Evolutionary conservation across 2,113 vertebrate genomes (phyloP), one percentile per base, ranked within the genome.

Genomic region (Acanthochromis polyacanthus): DNA sequence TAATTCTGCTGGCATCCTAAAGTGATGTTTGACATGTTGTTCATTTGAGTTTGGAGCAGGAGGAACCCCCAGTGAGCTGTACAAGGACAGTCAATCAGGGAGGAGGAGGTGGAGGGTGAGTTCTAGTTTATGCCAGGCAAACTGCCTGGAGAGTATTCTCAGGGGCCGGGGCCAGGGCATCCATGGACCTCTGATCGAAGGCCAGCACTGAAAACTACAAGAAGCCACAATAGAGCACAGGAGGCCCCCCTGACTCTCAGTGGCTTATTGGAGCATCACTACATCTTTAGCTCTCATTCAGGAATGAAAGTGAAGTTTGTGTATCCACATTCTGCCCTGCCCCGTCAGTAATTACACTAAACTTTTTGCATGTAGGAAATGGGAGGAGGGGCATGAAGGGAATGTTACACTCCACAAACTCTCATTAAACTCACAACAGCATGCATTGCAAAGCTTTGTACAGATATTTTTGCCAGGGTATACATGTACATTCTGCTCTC

Each of bases 81-180:
- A 58, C 80, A 85, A 82, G 81, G 62, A 68, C 60, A 59, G 84
- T 75, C 75, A 72, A 77, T 76, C 43, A 61, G 43, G 48, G 17
- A 82, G 84, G 63, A 72, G 79, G 62, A 81, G 86, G 59, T 71
- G 76, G 62, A 75, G 65, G 74, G 82, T 78, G 56, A 84, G 64
- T 74, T 75, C 76, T 70, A 67, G 69, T 88, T 75, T 60, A 78
- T 75, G 70, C 83, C 63, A 83, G 90, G 87, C 86, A 86, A 64
- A 57, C 40, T 89, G 91, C 91, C 88, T 74, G 30, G 69, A 78
- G 50, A 78, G 73, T 78, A 77, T 84, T 81, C 84, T 89, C 76
- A 2, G 63, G 72, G 82, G 84, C 72, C 0, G 0, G 36, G 61
- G 77, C 23, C 59, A 4, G 20, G 71, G 80, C 51, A 28, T 86